Conservation (phyloP, 1,140 invertebrate genomes). For the Neoseiulus cucumeris region DNA sequence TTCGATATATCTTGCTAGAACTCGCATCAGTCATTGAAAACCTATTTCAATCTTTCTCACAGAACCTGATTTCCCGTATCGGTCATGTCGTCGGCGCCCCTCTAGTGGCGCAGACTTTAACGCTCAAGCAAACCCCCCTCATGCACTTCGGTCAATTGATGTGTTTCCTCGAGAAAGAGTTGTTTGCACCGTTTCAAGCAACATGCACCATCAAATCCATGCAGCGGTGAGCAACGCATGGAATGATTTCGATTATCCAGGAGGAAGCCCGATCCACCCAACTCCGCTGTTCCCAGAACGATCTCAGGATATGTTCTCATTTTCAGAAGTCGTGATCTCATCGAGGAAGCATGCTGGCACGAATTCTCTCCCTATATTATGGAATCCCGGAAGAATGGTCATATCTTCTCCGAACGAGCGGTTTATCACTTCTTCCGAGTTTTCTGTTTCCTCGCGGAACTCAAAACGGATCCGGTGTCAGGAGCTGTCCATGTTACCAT, state of each 20-base stretch:
- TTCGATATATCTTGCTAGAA: neutral
- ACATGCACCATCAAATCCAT: neutral
- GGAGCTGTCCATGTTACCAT: neutral
- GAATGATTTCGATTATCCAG: no score
- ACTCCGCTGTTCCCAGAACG: no score
- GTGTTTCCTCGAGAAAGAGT: neutral
- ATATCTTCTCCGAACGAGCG: neutral
- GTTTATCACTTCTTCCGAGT: neutral
- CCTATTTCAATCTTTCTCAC: neutral
- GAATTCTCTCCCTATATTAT: neutral
- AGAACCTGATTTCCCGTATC: neutral
- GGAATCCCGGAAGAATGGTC: no score
- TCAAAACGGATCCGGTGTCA: neutral
- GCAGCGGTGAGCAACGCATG: neutral
- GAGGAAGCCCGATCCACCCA: no score
- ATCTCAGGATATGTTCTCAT: neutral
- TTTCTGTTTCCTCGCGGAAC: constrained; percentile 2
- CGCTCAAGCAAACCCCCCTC: neutral
- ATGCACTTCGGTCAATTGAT: constrained; percentile 6
- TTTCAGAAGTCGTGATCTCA: constrained; percentile 1
- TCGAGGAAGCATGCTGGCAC: neutral
- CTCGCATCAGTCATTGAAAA: neutral
- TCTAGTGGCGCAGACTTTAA: neutral
- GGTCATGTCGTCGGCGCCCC: neutral
- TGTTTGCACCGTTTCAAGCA: neutral